These are phyloP conservation scores for Drosophila ustulata DNA, from an alignment of 2,888 invertebrate genomes.

Conservation along the genomic window DNA sequence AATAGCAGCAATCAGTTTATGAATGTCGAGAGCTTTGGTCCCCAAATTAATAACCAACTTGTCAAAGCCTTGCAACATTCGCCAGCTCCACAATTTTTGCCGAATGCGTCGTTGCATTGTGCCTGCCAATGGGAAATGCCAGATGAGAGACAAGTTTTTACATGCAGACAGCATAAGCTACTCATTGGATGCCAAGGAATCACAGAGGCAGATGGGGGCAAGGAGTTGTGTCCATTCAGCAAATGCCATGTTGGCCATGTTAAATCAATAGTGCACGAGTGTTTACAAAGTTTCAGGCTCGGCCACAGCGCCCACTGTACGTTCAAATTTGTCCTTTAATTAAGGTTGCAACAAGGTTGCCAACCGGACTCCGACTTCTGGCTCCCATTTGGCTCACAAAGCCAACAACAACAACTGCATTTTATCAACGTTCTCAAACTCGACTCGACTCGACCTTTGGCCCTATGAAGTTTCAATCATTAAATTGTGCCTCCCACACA, in stretches of 20 bases:
- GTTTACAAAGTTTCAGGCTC: slow-evolving; percentile 26
- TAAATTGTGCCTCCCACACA: slow-evolving; percentile 42
- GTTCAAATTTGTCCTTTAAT: slow-evolving; percentile 63
- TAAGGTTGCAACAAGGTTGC: slow-evolving; percentile 51
- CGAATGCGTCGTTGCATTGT: slow-evolving; percentile 9
- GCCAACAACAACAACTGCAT: slow-evolving; percentile 13
- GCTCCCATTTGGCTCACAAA: background rate
- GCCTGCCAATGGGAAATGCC: background rate
- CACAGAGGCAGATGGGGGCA: background rate
- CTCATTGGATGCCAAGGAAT: background rate
- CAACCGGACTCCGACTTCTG: slow-evolving; percentile 4
- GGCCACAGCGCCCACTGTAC: slow-evolving; percentile 10
- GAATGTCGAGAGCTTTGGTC: slow-evolving; percentile 2
- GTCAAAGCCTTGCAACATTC: slow-evolving; percentile 16
- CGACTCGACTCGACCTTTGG: slow-evolving; percentile 21
- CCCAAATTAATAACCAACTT: slow-evolving; percentile 42
- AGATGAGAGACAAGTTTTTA: slow-evolving; percentile 3
- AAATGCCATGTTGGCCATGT: slow-evolving; percentile 23
- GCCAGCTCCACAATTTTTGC: slow-evolving; percentile 22
- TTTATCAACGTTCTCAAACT: slow-evolving; percentile 13
- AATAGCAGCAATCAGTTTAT: slow-evolving; percentile 15
- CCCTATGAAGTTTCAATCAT: slow-evolving; percentile 41
- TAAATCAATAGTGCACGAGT: slow-evolving; percentile 39
- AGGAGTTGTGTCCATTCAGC: slow-evolving; percentile 22
- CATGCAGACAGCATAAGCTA: background rate